Evolutionary conservation across 2,888 invertebrate genomes (phyloP).

Genomic region (Eretmocerus hayati): DNA sequence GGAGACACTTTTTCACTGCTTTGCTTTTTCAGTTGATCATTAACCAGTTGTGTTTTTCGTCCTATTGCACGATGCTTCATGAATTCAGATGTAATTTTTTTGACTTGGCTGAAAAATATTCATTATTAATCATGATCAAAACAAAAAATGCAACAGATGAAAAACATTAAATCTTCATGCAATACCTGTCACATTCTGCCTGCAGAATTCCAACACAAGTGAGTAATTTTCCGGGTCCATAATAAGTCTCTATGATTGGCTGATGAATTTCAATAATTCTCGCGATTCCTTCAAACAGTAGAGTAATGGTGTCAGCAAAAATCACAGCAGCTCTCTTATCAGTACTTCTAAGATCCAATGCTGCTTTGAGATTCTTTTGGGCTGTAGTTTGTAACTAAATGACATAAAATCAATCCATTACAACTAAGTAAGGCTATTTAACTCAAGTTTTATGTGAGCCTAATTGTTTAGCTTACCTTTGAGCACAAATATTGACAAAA

Average conservation of each 20-base stretch:
- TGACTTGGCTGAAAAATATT: slow-evolving; percentile 44
- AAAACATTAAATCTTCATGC: not conserved
- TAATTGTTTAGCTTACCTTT: slow-evolving; percentile 55
- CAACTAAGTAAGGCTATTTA: too few species aligned
- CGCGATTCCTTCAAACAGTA: slow-evolving; percentile 80
- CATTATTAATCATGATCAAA: not conserved
- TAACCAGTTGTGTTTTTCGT: slow-evolving; percentile 58
- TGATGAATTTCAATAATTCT: slow-evolving; percentile 79
- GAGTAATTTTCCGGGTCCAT: slow-evolving; percentile 71
- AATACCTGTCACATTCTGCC: slow-evolving; percentile 68
- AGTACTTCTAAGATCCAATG: slow-evolving; percentile 57
- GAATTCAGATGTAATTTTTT: slow-evolving; percentile 65
- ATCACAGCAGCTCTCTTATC: slow-evolving; percentile 71
- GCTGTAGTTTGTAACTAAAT: slow-evolving; percentile 61
- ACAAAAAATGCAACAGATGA: slow-evolving; percentile 2
- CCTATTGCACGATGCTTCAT: slow-evolving; percentile 60
- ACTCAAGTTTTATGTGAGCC: too few species aligned
- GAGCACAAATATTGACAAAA: slow-evolving; percentile 81
- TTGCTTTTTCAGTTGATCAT: slow-evolving; percentile 52
- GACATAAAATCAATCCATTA: not conserved
- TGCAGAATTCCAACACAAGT: slow-evolving; percentile 68
- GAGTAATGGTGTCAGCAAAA: slow-evolving; percentile 78
- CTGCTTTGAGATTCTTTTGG: slow-evolving; percentile 63
- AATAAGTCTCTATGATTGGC: slow-evolving; percentile 82
- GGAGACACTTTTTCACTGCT: slow-evolving; percentile 62